These are phyloP conservation scores for Spea bombifrons DNA, from an alignment of 2,113 vertebrate genomes.

Conservation along the genomic window DNA sequence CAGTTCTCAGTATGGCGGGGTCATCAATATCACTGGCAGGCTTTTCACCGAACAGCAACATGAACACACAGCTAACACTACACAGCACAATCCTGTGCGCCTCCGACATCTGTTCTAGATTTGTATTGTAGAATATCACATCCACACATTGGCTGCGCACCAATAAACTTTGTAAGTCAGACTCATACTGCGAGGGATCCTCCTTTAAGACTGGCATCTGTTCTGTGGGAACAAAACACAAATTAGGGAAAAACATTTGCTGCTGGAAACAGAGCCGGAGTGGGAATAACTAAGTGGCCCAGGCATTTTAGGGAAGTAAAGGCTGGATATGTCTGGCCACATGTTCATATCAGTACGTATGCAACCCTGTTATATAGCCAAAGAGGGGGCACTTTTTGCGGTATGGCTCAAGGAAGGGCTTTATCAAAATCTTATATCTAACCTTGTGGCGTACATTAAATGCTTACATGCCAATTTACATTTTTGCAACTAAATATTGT, in stretches of 20 bases:
- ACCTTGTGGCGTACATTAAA: no score
- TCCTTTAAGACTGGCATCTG: conserved; percentile 86
- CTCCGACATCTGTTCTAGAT: conserved; percentile 73
- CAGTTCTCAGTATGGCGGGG: conserved; percentile 62
- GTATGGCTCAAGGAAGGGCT: no score
- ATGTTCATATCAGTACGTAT: no score
- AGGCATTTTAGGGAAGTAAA: no score
- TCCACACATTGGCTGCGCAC: conserved; percentile 88
- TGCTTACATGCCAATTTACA: no score
- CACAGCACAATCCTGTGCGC: conserved; percentile 91
- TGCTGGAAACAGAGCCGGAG: no score
- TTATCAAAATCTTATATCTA: no score
- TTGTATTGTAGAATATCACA: conserved; percentile 80
- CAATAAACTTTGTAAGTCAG: conserved; percentile 85
- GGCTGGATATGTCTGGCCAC: no score
- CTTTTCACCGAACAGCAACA: conserved; percentile 82
- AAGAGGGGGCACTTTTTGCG: no score
- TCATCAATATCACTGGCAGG: conserved; percentile 62
- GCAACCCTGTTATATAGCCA: no score
- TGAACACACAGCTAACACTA: conserved; percentile 85
- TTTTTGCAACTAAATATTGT: no score
- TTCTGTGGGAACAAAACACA: conserved; percentile 61
- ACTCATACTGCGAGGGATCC: conserved; percentile 82
- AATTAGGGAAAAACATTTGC: not conserved
- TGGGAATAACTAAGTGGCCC: no score